Conservation (phyloP, 1,140 invertebrate genomes). For the Vanessa atalanta region DNA sequence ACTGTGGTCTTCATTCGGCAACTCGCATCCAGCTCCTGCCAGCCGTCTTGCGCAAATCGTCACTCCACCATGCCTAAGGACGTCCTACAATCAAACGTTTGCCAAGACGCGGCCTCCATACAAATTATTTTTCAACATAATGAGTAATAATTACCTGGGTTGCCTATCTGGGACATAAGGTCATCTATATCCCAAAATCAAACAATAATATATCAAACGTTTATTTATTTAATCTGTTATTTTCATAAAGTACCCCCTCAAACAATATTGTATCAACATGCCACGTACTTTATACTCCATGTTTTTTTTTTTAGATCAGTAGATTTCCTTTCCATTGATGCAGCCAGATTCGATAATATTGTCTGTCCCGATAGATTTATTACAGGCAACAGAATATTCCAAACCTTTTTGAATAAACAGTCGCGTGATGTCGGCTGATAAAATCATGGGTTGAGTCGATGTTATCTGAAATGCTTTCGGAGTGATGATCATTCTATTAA, state of each 20-base stretch:
- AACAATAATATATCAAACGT: too few relatives aligned
- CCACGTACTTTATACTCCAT: not conserved
- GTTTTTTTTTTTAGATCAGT: not conserved
- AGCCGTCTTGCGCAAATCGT: too few relatives aligned
- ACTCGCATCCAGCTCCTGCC: too few relatives aligned
- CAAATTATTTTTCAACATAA: too few relatives aligned
- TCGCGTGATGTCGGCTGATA: conserved; percentile 53
- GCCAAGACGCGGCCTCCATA: too few relatives aligned
- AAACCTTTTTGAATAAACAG: conserved; percentile 62
- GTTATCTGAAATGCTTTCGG: conserved; percentile 35
- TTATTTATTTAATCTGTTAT: not conserved
- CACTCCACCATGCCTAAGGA: too few relatives aligned
- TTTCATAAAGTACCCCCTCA: not conserved
- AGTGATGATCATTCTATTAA: conserved; percentile 62
- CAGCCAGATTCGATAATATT: conserved; percentile 53
- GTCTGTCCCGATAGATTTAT: conserved; percentile 57
- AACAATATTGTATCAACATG: not conserved
- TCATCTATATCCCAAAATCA: too few relatives aligned
- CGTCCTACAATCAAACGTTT: too few relatives aligned
- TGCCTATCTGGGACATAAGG: too few relatives aligned
- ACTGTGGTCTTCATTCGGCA: too few relatives aligned
- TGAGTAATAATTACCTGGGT: too few relatives aligned
- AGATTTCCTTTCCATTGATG: conserved; percentile 9
- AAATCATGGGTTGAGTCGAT: conserved; percentile 47
- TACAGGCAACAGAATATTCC: conserved; percentile 45